Percentiles rank a stretch among this genome's conserved stretches.
Conservation (phyloP, 2,797 vertebrate species). For the Myotis daubentonii region DNA sequence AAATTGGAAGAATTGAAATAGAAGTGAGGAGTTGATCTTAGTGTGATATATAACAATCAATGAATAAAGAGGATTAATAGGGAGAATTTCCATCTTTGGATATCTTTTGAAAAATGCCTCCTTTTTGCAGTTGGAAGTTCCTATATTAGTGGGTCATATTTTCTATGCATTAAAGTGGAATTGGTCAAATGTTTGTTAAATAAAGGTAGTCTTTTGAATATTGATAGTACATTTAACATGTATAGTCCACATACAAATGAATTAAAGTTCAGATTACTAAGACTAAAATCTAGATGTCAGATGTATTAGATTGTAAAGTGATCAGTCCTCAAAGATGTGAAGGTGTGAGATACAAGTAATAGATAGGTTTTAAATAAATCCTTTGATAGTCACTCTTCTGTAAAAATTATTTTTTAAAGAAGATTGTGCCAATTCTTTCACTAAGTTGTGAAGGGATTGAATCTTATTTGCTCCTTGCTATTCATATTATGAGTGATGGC, state of each 20-base stretch:
- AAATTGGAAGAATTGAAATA: conserved; percentile 41
- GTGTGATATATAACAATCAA: background rate
- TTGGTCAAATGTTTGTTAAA: conserved; percentile 33
- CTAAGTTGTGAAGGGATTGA: conserved; percentile 23
- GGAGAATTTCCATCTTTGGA: conserved; percentile 15
- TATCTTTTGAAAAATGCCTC: conserved; percentile 50
- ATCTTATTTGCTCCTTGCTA: background rate
- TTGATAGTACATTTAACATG: background rate
- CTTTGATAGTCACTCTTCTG: conserved; percentile 33
- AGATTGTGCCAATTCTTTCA: background rate
- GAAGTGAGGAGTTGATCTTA: conserved; percentile 4
- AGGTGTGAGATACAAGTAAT: conserved; percentile 3
- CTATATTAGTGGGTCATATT: background rate
- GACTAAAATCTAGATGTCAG: conserved; percentile 34
- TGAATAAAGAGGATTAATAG: conserved; percentile 33
- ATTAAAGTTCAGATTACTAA: conserved; percentile 47
- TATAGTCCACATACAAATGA: background rate
- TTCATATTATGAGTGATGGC: background rate
- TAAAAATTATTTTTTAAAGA: background rate
- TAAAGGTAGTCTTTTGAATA: conserved; percentile 29
- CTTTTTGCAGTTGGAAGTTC: conserved; percentile 35
- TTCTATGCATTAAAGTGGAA: conserved; percentile 27
- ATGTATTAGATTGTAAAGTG: background rate
- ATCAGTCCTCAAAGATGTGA: conserved; percentile 4
- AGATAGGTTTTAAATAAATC: conserved; percentile 8